A percentile compares a stretch with the other conserved stretches of the same genome.
phyloP scores from a whole-genome alignment of 2,113 vertebrate genomes.

The Carassius gibelio region DNA sequence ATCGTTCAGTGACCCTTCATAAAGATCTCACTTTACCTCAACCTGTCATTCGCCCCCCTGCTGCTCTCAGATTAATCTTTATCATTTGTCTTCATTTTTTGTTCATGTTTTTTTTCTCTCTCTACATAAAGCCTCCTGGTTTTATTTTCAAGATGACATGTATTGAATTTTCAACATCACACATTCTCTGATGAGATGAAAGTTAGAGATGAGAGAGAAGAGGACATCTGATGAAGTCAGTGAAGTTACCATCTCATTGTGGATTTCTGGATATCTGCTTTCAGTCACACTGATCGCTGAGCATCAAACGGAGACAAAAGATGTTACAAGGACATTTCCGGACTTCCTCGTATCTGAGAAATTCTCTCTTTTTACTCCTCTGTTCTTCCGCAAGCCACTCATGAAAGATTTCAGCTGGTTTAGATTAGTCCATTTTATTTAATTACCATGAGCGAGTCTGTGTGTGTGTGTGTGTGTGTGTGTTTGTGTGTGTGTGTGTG shows the following conservation, averaged over 20 bases:
- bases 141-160: constrained; percentile 4
- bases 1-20: background rate
- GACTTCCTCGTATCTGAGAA: constrained; percentile 38
- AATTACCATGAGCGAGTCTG: constrained; percentile 32
- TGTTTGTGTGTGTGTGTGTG: constrained; percentile 26
- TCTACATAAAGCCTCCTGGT: constrained; percentile 15
- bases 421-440: constrained; percentile 52
- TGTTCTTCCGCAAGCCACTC: constrained; percentile 36
- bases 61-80: background rate
- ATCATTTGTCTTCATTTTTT: background rate
- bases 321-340: constrained; percentile 52
- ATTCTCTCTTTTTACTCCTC: constrained; percentile 31
- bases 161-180: background rate
- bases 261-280: constrained; percentile 39
- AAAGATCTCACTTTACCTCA: background rate
- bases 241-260: constrained; percentile 31
- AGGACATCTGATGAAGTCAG: background rate
- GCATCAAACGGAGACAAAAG: constrained; percentile 41
- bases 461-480: background rate
- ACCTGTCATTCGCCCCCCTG: background rate
- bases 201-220: constrained; percentile 22
- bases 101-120: background rate
- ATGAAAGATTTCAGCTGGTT: constrained; percentile 44
- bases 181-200: constrained; percentile 3
- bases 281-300: constrained; percentile 38